Percentiles rank a stretch among this genome's conserved stretches.
Conservation (phyloP, 2,113 vertebrate genomes). For the Lepus timidus region DNA sequence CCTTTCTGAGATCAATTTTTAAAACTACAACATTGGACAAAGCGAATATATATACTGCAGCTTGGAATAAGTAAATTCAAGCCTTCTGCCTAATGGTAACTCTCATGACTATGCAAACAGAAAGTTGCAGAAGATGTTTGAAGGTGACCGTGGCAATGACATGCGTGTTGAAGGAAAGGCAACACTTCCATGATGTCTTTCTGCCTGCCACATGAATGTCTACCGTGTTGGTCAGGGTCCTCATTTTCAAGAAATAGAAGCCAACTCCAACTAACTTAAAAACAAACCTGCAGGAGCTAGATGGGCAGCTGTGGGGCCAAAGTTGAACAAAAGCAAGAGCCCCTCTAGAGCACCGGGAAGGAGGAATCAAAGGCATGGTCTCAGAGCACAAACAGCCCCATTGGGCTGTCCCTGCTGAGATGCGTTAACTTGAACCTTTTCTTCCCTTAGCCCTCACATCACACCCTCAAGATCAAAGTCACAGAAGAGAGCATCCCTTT, state of each 20-base stretch:
- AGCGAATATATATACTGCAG: slow-evolving; percentile 5
- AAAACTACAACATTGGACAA: neutral
- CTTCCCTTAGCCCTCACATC: slow-evolving; percentile 5
- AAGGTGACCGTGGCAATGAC: neutral
- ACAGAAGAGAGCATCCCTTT: neutral
- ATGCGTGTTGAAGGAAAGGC: neutral
- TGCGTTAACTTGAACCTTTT: slow-evolving; percentile 23
- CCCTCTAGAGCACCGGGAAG: neutral
- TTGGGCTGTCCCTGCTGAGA: neutral
- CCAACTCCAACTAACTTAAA: neutral
- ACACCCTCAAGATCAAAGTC: slow-evolving; percentile 42
- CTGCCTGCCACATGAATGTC: neutral
- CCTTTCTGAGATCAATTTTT: neutral
- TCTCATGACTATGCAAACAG: neutral
- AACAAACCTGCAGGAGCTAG: neutral
- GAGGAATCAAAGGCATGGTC: neutral
- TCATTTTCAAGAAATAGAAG: slow-evolving; percentile 57
- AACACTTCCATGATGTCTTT: neutral
- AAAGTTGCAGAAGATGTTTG: slow-evolving; percentile 12
- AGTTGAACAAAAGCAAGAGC: neutral
- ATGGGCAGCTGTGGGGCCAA: neutral
- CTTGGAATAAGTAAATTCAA: slow-evolving; percentile 17
- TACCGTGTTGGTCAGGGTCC: neutral
- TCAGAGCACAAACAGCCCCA: slow-evolving; percentile 6
- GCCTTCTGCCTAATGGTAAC: neutral